Base-by-base conservation (phyloP, 2,113 vertebrate genomes). In the Cisticola juncidis region DNA sequence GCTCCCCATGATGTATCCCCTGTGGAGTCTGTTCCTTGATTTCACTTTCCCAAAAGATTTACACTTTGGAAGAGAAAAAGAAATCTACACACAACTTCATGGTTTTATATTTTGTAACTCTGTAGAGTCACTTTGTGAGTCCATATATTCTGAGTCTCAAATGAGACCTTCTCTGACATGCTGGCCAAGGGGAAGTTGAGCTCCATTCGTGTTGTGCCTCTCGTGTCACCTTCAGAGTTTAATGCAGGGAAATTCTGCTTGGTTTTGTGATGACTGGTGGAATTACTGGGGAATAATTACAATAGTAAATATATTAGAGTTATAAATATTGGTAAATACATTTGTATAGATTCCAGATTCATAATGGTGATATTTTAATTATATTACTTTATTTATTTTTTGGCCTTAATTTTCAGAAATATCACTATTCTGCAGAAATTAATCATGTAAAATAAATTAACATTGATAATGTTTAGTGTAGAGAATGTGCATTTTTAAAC, bases 361-460 rank as follows among this genome's bases (percentile, higher is more conserved):
- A 45, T 76, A 91, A 70, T 66, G 92, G 64, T 90, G 88, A 92
- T 94, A 94, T 96, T 97, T 95, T 92, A 92, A 98, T 97, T 95
- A 73, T 74, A 96, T 98, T 97, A 83, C 86, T 91, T 97, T 95
- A 88, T 97, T 96, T 92, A 85, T 82, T 96, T 96, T 96, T 96
- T 95, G 61, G 79, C 82, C 64, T 95, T 96, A 96, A 92, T 86
- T 97, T 79, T 94, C 87, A 90, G 84, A 96, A 95, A 97, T 77
- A 96, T 45, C 77, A 76, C 88, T 94, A 90, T 93, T 97, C 93
- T 98, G 94, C 86, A 97, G 92, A 96, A 97, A 97, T 97, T 96
- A 97, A 86, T 97, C 17, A 97, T 89, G 80, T 69, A 91, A 94
- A 98, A 97, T 83, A 91, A 97, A 95, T 98, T 97, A 90, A 83